phyloP scores from a whole-genome alignment of 2,888 invertebrate species.

The Nomada fabriciana region DNA sequence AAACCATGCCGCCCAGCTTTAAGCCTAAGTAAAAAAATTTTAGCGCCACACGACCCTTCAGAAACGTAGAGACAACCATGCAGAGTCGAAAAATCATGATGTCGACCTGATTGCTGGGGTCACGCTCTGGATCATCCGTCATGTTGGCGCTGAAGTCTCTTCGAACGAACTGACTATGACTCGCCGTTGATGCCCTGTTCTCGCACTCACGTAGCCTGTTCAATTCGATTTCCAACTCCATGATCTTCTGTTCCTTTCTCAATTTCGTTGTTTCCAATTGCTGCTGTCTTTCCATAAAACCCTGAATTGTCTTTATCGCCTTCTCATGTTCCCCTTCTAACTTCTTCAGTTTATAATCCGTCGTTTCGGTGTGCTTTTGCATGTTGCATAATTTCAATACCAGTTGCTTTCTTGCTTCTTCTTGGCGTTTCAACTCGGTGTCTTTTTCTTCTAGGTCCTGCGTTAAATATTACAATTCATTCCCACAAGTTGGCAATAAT shows the following conservation, averaged over 20 bases:
- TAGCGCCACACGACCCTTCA: slow-evolving; percentile 22
- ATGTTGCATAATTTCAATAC: slow-evolving; percentile 77
- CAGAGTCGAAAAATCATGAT: slow-evolving; percentile 61
- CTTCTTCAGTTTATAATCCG: slow-evolving; percentile 82
- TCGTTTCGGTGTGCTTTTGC: slow-evolving; percentile 74
- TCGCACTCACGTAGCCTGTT: slow-evolving; percentile 62
- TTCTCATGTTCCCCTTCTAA: slow-evolving; percentile 86
- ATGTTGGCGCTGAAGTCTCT: slow-evolving; percentile 73
- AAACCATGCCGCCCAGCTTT: not conserved
- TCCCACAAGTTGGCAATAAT: not conserved
- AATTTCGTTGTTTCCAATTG: slow-evolving; percentile 85
- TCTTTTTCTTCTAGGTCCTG: slow-evolving; percentile 80
- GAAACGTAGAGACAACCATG: slow-evolving; percentile 52
- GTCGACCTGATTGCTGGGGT: slow-evolving; percentile 80
- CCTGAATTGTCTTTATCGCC: slow-evolving; percentile 87
- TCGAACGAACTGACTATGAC: slow-evolving; percentile 60
- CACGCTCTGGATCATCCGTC: slow-evolving; percentile 77
- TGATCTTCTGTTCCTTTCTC: slow-evolving; percentile 78
- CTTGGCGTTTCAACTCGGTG: slow-evolving; percentile 73
- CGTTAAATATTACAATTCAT: not conserved
- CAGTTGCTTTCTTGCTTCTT: slow-evolving; percentile 81
- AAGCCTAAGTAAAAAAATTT: slow-evolving; percentile 9
- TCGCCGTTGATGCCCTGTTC: slow-evolving; percentile 40
- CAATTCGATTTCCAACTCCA: slow-evolving; percentile 76
- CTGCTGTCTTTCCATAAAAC: slow-evolving; percentile 86